These are phyloP conservation scores for Caenorhabditis parvicauda DNA, from an alignment of 2,888 invertebrate species.

Conservation along the genomic window DNA sequence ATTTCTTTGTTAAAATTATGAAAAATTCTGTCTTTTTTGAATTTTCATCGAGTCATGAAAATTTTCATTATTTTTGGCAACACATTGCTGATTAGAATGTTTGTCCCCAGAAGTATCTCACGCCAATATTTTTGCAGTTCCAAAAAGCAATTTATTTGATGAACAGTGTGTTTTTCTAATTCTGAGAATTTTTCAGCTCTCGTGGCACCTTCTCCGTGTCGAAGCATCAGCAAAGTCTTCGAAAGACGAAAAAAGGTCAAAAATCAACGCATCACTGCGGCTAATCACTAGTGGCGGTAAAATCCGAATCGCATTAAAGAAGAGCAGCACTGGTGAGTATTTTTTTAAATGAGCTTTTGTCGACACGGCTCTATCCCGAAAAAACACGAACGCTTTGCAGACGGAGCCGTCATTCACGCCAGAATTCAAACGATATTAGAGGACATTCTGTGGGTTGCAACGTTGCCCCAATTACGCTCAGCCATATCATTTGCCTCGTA, in stretches of 20 bases:
- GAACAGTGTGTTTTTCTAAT: too few species aligned
- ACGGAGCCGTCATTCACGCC: constrained; percentile 88
- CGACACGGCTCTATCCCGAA: not conserved
- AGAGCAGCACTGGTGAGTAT: constrained; percentile 65
- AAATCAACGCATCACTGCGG: constrained; percentile 73
- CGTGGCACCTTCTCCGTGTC: constrained; percentile 87
- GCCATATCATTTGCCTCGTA: constrained; percentile 78
- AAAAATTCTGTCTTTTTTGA: too few species aligned
- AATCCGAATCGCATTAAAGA: constrained; percentile 92
- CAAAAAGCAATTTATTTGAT: too few species aligned
- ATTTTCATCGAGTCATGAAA: not conserved
- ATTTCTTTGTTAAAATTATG: not conserved
- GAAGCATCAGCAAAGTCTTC: constrained; percentile 43
- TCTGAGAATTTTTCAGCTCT: constrained; percentile 66
- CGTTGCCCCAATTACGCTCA: constrained; percentile 60
- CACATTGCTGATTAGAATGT: not conserved
- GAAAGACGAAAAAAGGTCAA: constrained; percentile 33
- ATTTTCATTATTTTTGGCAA: not conserved
- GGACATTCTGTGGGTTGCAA: constrained; percentile 86
- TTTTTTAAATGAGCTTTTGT: not conserved
- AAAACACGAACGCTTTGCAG: constrained; percentile 67
- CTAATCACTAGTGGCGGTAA: constrained; percentile 89
- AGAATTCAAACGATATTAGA: constrained; percentile 87
- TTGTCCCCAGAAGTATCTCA: too few species aligned
- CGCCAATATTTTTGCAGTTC: too few species aligned